Base-by-base conservation (phyloP, 2,797 vertebrate genomes). In the Pagetopsis macropterus region DNA sequence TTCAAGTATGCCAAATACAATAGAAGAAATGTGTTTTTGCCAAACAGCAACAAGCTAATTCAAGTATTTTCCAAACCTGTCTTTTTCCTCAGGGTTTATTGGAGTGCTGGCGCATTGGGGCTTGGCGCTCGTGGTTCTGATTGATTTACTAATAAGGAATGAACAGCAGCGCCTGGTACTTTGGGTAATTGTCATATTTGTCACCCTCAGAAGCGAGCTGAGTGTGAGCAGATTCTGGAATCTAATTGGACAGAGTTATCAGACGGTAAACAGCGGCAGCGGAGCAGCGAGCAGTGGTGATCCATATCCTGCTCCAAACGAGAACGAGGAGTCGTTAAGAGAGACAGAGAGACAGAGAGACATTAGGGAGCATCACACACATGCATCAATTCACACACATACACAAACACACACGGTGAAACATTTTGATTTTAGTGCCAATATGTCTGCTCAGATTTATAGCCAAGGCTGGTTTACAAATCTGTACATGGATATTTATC, bases 211-310 rank as follows among this genome's bases (percentile, higher is more conserved):
- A 70, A 23, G 79, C 69, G 23, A 70, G 81, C 76, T 31, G 81
- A 83, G 81, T 51, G 65, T 3, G 75, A 82, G 83, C 62, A 49
- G 83, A 69, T 70, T 70, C 79, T 72, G 76, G 48, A 72, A 83
- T 89, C 81, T 89, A 87, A 90, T 88, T 87, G 90, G 86, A 87
- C 84, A 75, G 79, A 88, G 83, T 85, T 87, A 89, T 91, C 88
- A 89, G 87, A 78, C 78, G 43, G 61, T 56, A 79, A 88, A 76
- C 72, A 58, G 84, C 44, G 13, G 84, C 77, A 54, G 76, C 59
- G 41, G 31, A 67, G 81, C 72, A 12, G 66, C 48, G 48, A 78
- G 77, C 51, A 15, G 78, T 37, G 19, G 82, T 75, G 82, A 90
- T 88, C 84, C 84, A 81, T 86, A 76, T 84, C 77, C 84, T 68